Conservation (phyloP, 2,888 invertebrate species). For the Neuroscelio doddi region DNA sequence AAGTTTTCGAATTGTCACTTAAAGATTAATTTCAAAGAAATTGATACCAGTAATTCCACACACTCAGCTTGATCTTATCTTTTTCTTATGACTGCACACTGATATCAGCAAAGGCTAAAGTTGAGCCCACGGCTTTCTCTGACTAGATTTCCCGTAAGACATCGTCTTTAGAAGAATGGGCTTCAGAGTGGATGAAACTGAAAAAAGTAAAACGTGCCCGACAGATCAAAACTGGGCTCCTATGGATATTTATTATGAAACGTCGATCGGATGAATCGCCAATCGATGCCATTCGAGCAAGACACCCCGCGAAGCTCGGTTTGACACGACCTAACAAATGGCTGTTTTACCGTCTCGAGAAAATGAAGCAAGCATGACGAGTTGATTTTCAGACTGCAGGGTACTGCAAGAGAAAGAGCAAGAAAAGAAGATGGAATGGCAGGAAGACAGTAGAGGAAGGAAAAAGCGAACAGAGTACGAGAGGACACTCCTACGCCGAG, state of each 20-base stretch:
- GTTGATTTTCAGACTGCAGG: slow-evolving; percentile 68
- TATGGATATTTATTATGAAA: slow-evolving; percentile 44
- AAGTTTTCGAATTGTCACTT: no score
- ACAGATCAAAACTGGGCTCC: slow-evolving; percentile 35
- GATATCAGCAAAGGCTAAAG: neutral
- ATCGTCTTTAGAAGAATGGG: neutral
- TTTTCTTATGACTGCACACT: neutral
- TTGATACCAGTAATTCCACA: neutral
- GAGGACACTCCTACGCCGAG: slow-evolving; percentile 52
- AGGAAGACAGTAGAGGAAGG: slow-evolving; percentile 27
- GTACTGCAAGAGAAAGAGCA: slow-evolving; percentile 45
- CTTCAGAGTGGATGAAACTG: neutral
- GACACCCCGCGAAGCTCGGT: slow-evolving; percentile 68
- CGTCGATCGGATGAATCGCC: slow-evolving; percentile 69
- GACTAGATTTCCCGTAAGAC: no score
- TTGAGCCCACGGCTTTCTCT: neutral
- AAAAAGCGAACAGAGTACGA: slow-evolving; percentile 24
- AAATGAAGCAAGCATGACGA: slow-evolving; percentile 72
- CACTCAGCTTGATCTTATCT: slow-evolving; percentile 5
- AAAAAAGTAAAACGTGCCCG: slow-evolving; percentile 33
- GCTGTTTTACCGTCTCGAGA: slow-evolving; percentile 71
- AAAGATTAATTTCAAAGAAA: no score
- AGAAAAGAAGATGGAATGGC: slow-evolving; percentile 31
- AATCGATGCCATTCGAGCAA: slow-evolving; percentile 67
- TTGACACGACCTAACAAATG: slow-evolving; percentile 71